phyloP scores from a whole-genome alignment of 2,888 invertebrate species.

The Globia sparganii region DNA sequence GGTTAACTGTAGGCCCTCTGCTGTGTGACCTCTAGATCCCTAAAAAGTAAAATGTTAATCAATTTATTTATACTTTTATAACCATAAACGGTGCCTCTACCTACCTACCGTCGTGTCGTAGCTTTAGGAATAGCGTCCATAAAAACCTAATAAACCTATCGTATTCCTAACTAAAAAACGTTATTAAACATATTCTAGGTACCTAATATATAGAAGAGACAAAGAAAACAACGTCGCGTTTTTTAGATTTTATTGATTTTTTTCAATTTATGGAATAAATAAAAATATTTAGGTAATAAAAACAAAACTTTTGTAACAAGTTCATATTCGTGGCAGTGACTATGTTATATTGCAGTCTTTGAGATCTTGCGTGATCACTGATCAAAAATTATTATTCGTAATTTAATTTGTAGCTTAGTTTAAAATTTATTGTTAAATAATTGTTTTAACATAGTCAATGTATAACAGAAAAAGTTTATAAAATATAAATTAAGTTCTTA shows the following conservation, averaged over 20 bases:
- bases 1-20: background rate
- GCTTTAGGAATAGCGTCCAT: background rate
- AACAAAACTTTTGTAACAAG: slow-evolving; percentile 85
- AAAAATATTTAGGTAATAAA: slow-evolving; percentile 86
- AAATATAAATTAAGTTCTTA: slow-evolving; percentile 79
- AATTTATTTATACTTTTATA: background rate
- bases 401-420: slow-evolving; percentile 68
- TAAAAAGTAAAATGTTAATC: background rate
- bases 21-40: background rate
- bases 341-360: slow-evolving; percentile 88
- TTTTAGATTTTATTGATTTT: slow-evolving; percentile 85
- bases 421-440: slow-evolving; percentile 68
- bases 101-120: background rate
- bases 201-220: background rate
- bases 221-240: slow-evolving; percentile 60
- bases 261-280: slow-evolving; percentile 85
- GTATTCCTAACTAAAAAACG: background rate
- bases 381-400: slow-evolving; percentile 62
- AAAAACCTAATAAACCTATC: background rate
- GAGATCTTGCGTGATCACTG: slow-evolving; percentile 79
- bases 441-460: slow-evolving; percentile 85
- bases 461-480: slow-evolving; percentile 77
- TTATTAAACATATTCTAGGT: background rate
- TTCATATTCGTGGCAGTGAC: slow-evolving; percentile 86
- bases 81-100: background rate